Base-by-base conservation (phyloP, 30 jellyfish, hydroid and myxozoan genomes). In the Chironex yamaguchii region DNA sequence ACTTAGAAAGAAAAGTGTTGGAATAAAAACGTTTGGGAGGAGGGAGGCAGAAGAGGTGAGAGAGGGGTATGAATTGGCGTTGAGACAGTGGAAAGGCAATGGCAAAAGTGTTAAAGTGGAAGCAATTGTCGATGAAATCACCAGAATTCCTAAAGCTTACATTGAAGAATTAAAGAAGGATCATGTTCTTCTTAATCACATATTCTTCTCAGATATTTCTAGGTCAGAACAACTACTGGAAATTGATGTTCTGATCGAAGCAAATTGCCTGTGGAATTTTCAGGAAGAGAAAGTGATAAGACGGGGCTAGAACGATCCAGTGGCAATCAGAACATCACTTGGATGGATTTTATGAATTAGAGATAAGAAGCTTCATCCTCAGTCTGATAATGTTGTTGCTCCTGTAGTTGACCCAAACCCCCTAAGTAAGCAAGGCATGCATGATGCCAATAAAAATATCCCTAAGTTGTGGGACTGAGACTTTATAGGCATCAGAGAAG, bases 251-350 rank as follows among this genome's bases (percentile, higher is more conserved):
- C 33, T 34, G 82, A 23, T 62, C 28, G 82, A 74, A 1, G 27
- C 82, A 17, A 63, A 79, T 62, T 79, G 9, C 36, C 48, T 79
- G 9, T 79, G 90, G 90, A 14, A 23, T 20, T 79, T 79, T 36
- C 82, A 34, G 24, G 68, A 32, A 17, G 82, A 82, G 51, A 30
- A 64, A 34, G 52, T 49, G 2, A 62, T 79, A 78, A 28, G 90
- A 79, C 82, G 90, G 82, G 90, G 90, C 82, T 82, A 34, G 63
- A 81, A 79, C 20, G 90, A 82, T 6, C 92, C 92, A 49, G 76
- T 82, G 2, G 85, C 92, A 21, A 36, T 79, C 20, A 64, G 66
- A 69, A 79, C 90, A 32, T 20, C 36, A 63, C 90, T 79, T 79
- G 90, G 90, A 0, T 79, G 82, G 82, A 63, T 63, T 6, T 42